A percentile compares a stretch with the other conserved stretches of the same genome.
Evolutionary conservation across 2,797 vertebrate species (phyloP).

Genomic region (Melanotaenia trifasciata): DNA sequence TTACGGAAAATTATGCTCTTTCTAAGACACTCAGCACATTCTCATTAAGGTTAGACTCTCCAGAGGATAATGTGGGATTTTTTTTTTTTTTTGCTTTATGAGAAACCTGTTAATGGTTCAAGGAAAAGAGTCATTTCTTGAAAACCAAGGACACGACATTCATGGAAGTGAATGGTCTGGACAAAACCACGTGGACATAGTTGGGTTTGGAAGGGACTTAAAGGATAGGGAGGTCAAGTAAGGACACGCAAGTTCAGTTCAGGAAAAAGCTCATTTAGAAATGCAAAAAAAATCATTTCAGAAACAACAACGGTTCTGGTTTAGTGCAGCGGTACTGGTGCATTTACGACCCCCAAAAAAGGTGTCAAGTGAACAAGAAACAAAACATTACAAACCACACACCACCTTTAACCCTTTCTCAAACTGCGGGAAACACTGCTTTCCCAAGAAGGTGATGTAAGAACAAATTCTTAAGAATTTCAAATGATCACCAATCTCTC

Average conservation of each 20-base stretch:
- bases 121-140: constrained; percentile 42
- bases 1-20: constrained; percentile 36
- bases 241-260: constrained; percentile 51
- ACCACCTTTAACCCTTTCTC: not conserved
- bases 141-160: constrained; percentile 48
- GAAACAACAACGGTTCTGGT: constrained; percentile 13
- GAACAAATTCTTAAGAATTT: constrained; percentile 39
- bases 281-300: constrained; percentile 44
- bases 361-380: constrained; percentile 14
- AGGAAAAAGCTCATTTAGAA: constrained; percentile 46
- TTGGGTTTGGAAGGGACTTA: constrained; percentile 50
- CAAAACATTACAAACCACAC: constrained; percentile 8
- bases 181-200: constrained; percentile 46
- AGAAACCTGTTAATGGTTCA: constrained; percentile 51
- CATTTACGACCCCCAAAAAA: not conserved
- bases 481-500: constrained; percentile 42
- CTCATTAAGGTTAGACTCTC: constrained; percentile 24
- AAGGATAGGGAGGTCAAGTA: constrained; percentile 45
- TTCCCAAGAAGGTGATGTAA: constrained; percentile 52
- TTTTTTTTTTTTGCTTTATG: constrained; percentile 1
- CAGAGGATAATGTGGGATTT: constrained; percentile 8
- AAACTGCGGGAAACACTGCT: constrained; percentile 45
- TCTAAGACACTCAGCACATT: constrained; percentile 41
- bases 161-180: constrained; percentile 41
- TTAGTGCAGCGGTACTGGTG: not conserved